A percentile compares a stretch with the other conserved stretches of the same genome.
Evolutionary conservation across 2,797 vertebrate species (phyloP).

Genomic region (Arnoldichthys spilopterus): DNA sequence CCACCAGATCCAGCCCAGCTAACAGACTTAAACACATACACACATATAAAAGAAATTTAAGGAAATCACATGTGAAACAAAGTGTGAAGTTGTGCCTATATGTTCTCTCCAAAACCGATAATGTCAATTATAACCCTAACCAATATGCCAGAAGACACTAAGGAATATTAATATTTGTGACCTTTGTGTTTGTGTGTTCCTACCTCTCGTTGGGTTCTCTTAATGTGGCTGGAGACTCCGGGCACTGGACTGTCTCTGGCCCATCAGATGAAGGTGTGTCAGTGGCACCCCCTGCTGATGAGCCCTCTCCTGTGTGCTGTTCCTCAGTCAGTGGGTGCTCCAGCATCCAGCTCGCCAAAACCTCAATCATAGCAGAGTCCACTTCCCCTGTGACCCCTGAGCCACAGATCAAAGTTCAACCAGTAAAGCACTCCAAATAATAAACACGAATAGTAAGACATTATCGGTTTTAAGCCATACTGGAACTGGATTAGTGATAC

Average conservation of each 20-base stretch:
- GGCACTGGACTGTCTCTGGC: conserved; percentile 81
- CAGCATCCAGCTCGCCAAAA: conserved; percentile 85
- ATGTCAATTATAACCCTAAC: too few species aligned
- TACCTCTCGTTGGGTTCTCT: conserved; percentile 80
- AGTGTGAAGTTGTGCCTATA: background rate
- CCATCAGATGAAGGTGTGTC: conserved; percentile 80
- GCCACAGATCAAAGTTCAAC: conserved; percentile 20
- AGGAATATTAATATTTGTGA: too few species aligned
- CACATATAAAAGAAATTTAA: background rate
- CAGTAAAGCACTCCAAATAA: background rate
- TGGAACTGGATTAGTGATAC: background rate
- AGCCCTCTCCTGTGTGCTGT: conserved; percentile 66
- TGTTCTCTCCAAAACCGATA: too few species aligned
- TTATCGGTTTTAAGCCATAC: background rate
- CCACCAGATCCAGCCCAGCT: conserved; percentile 81
- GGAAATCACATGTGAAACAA: too few species aligned
- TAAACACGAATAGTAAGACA: background rate
- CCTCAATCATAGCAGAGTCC: conserved; percentile 80
- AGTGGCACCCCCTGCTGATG: conserved; percentile 58
- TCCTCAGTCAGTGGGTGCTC: conserved; percentile 82
- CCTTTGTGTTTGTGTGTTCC: too few species aligned
- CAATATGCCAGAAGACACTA: too few species aligned
- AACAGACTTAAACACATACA: conserved; percentile 69
- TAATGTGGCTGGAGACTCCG: conserved; percentile 68
- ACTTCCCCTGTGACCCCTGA: conserved; percentile 81